These are phyloP conservation scores for Syrista parreyssii DNA, from an alignment of 2,888 invertebrate species.

Conservation along the genomic window DNA sequence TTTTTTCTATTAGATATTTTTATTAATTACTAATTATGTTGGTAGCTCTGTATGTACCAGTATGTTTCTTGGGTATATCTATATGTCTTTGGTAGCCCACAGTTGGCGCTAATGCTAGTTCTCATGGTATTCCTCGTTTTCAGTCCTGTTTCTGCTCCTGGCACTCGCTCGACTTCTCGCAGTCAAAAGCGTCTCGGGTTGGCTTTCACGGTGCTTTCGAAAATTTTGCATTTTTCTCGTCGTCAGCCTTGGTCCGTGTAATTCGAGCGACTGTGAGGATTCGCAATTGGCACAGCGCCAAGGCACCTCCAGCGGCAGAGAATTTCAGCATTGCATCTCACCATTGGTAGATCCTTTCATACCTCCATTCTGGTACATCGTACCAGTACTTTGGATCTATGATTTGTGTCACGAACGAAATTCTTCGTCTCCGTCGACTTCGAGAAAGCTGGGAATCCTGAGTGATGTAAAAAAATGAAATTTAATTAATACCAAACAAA, in stretches of 20 bases:
- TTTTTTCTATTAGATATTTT: background rate
- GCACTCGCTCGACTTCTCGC: background rate
- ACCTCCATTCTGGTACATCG: background rate
- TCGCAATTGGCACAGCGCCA: background rate
- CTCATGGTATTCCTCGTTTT: background rate
- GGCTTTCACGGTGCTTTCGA: background rate
- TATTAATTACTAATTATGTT: background rate
- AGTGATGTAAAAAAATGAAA: too few species aligned
- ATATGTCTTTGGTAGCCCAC: background rate
- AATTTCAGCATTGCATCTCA: background rate
- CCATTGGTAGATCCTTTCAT: background rate
- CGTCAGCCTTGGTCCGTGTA: background rate
- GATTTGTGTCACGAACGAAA: background rate
- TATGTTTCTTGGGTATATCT: background rate
- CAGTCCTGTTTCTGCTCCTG: background rate
- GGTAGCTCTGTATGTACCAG: background rate
- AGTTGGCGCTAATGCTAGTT: background rate
- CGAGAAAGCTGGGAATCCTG: background rate
- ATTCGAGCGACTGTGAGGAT: background rate
- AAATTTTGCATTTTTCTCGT: background rate
- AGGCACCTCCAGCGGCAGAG: background rate
- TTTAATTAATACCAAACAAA: too few species aligned
- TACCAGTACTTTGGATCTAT: background rate
- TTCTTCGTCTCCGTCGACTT: background rate
- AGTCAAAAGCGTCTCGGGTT: background rate